phyloP scores from a whole-genome alignment of 2,113 vertebrate genomes.

The Tragelaphus strepsiceros region DNA sequence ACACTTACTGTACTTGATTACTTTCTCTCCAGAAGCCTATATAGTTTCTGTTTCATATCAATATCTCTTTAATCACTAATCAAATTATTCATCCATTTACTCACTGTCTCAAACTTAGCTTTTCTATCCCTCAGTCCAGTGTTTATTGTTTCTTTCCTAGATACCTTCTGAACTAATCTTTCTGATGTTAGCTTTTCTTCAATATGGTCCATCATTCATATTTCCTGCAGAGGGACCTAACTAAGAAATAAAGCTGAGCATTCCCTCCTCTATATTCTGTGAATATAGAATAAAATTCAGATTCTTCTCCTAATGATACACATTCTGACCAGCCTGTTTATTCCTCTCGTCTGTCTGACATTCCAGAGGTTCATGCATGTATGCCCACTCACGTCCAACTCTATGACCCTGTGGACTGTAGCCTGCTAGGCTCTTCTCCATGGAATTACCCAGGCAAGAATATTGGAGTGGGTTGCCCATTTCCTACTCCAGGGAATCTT shows the following conservation, averaged over 20 bases:
- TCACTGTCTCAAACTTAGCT: neutral
- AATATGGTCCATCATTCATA: neutral
- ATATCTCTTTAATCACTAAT: neutral
- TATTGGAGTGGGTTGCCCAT: neutral
- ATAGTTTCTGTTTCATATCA: neutral
- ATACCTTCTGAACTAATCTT: neutral
- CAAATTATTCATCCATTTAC: neutral
- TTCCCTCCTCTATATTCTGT: neutral
- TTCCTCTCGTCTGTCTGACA: neutral
- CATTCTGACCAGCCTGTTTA: neutral
- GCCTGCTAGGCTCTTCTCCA: neutral
- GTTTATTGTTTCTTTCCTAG: neutral
- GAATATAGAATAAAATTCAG: neutral
- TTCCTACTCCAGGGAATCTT: neutral
- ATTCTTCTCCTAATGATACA: neutral
- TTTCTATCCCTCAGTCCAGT: neutral
- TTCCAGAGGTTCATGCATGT: rapidly evolving
- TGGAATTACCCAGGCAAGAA: neutral
- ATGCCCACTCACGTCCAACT: neutral
- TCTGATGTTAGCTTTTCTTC: neutral
- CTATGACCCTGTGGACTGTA: neutral
- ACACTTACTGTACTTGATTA: neutral
- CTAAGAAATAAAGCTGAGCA: neutral
- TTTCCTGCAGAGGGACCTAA: neutral
- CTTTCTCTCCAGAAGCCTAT: neutral